Conservation (phyloP, 2,113 vertebrate species). For the Grantiella picta region DNA sequence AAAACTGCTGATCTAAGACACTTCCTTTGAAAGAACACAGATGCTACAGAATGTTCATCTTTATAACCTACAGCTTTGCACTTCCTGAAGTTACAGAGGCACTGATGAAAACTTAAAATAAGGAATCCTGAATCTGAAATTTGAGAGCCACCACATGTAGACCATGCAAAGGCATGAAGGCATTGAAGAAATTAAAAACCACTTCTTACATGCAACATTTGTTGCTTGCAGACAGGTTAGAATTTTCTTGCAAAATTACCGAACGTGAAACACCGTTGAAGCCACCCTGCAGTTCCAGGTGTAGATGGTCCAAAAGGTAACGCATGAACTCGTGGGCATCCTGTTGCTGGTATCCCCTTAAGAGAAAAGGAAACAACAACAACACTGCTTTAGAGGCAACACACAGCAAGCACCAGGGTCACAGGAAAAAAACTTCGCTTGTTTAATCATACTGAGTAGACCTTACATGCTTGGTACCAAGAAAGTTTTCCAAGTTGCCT, state of each 20-base stretch:
- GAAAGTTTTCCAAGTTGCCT: background rate
- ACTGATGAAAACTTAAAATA: background rate
- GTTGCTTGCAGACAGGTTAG: conserved; percentile 76
- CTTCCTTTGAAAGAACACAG: background rate
- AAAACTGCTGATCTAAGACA: background rate
- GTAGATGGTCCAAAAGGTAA: conserved; percentile 97
- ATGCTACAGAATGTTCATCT: background rate
- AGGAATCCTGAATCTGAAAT: background rate
- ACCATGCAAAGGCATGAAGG: background rate
- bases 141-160: background rate
- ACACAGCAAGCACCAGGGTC: background rate
- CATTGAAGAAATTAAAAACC: background rate
- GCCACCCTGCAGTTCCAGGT: conserved; percentile 91
- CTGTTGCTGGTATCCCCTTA: conserved; percentile 98
- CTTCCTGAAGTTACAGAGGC: background rate
- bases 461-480: background rate
- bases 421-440: background rate
- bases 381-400: background rate
- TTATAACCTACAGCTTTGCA: background rate
- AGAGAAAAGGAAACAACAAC: background rate
- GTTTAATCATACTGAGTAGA: background rate
- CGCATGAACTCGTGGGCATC: conserved; percentile 99
- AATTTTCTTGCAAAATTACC: conserved; percentile 76
- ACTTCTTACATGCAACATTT: conserved; percentile 90
- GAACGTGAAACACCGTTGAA: conserved; percentile 84